These are phyloP conservation scores for Mesaphorura yosii DNA, from an alignment of 1,140 invertebrate genomes.

Conservation along the genomic window DNA sequence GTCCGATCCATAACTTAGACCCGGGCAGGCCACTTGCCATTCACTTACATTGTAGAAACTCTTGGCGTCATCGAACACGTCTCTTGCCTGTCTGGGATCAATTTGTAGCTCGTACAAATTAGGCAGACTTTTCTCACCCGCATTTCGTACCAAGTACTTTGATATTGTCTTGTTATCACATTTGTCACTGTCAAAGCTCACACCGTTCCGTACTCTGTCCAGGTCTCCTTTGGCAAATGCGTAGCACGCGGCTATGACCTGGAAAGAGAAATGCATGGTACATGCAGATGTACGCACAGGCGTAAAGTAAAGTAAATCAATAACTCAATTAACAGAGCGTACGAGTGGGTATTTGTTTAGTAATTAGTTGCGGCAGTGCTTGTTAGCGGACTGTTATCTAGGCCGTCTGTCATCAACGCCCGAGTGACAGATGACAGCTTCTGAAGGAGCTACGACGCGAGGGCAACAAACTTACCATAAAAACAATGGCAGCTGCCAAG, in stretches of 20 bases:
- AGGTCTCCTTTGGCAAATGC: conserved; percentile 46
- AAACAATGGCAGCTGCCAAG: conserved; percentile 39
- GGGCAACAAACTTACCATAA: conserved; percentile 41
- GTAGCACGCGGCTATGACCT: conserved; percentile 43
- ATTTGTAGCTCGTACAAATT: neutral
- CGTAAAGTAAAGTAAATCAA: too few species aligned
- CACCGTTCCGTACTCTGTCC: conserved; percentile 38
- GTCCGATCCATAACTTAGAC: neutral
- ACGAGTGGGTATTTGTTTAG: neutral
- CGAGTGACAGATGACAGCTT: neutral
- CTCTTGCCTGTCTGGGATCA: neutral
- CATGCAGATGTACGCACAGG: too few species aligned
- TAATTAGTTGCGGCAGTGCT: neutral
- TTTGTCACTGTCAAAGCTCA: neutral
- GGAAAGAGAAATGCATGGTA: too few species aligned
- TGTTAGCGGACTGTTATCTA: neutral
- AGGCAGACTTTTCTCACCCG: neutral
- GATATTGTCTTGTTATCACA: neutral
- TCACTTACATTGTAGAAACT: neutral
- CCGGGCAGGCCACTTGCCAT: too few species aligned
- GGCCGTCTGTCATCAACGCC: conserved; percentile 9
- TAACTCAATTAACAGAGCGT: too few species aligned
- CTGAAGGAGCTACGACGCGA: neutral
- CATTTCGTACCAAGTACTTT: neutral
- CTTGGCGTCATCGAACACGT: neutral